Evolutionary conservation across 2,113 vertebrate genomes (phyloP).

Genomic region (cat (Felis catus)): F.catus_Fca126_mat1.0 CM031423.1:36212001-36212500

Average conservation of each 20-base stretch:
- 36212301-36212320: not conserved
- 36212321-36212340: not conserved
- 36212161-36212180: not conserved
- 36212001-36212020: accelerated
- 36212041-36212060: not conserved
- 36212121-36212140: not conserved
- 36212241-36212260: not conserved
- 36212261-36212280: not conserved
- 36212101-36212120: not conserved
- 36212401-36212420: not conserved
- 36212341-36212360: not conserved
- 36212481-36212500: constrained; percentile 12
- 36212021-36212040: too few species aligned
- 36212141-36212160: not conserved
- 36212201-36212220: not conserved
- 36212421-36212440: not conserved
- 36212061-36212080: not conserved
- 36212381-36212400: not conserved
- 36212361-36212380: not conserved
- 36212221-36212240: not conserved
- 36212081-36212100: not conserved
- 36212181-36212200: not conserved
- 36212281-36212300: not conserved
- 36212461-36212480: not conserved
- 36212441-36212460: not conserved